phyloP scores from a whole-genome alignment of 2,113 vertebrate species.

The Piaya cayana region DNA sequence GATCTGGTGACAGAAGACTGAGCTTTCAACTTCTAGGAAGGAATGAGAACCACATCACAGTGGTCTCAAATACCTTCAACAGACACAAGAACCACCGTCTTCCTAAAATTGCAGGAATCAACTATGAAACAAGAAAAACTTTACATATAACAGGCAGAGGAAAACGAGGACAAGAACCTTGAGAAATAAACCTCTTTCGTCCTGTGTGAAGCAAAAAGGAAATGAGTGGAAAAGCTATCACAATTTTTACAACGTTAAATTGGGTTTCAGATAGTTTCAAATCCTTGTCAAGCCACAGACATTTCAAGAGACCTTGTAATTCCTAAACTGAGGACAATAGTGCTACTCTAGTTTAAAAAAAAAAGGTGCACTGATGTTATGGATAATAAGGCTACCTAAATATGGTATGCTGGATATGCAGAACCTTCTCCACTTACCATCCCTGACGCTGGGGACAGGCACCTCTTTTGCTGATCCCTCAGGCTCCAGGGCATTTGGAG shows the following conservation, averaged over 20 bases:
- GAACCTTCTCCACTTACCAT: slow-evolving; percentile 8
- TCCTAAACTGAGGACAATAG: not conserved
- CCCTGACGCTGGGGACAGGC: not conserved
- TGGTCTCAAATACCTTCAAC: not conserved
- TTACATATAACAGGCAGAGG: not conserved
- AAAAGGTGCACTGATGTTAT: not conserved
- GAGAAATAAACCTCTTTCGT: not conserved
- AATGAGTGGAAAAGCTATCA: not conserved
- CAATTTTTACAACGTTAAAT: not conserved
- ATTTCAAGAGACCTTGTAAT: not conserved
- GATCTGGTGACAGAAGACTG: not conserved
- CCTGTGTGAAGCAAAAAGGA: not conserved
- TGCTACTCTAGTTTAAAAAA: not conserved
- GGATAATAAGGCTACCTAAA: not conserved
- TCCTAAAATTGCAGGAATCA: not conserved
- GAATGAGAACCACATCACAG: not conserved
- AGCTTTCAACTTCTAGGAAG: not conserved
- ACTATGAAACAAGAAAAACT: not conserved
- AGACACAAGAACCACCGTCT: not conserved
- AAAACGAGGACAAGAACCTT: not conserved
- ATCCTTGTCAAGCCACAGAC: not conserved
- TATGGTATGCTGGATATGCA: not conserved
- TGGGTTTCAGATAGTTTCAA: not conserved
- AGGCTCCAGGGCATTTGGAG: not conserved
- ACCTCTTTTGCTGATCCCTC: not conserved